Evolutionary conservation across 2,888 invertebrate species (phyloP).

Genomic region (Acronicta leporina): DNA sequence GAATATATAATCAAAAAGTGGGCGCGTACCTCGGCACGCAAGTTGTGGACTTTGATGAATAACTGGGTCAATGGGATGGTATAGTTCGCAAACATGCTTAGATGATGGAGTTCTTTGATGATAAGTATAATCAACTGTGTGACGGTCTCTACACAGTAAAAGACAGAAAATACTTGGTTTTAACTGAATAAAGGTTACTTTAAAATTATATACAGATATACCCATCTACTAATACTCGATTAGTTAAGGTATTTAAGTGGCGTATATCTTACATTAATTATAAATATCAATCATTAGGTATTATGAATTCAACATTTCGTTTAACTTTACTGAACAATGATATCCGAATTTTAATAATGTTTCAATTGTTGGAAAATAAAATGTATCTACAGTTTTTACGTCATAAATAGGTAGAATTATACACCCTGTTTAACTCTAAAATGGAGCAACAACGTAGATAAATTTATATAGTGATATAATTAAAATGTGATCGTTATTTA

Average conservation of each 20-base stretch:
- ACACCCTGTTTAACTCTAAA: no score
- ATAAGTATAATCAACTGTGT: conserved; percentile 21
- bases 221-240: no score
- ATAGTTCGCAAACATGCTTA: conserved; percentile 36
- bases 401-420: neutral
- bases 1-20: conserved; percentile 30
- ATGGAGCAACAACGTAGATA: no score
- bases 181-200: no score
- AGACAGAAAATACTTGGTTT: no score
- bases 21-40: conserved; percentile 34
- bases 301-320: no score
- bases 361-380: neutral
- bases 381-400: neutral
- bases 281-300: no score
- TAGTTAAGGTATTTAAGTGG: no score
- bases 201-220: no score
- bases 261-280: no score
- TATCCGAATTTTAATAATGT: neutral
- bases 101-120: conserved; percentile 26
- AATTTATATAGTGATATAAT: no score
- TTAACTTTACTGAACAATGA: neutral
- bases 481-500: no score
- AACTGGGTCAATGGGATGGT: conserved; percentile 43
- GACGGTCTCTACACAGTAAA: neutral
- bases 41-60: conserved; percentile 20